A percentile compares a stretch with the other conserved stretches of the same genome.
These are phyloP conservation scores for Laticauda laticaudata DNA, from an alignment of 2,113 vertebrate species.

Conservation along the genomic window DNA sequence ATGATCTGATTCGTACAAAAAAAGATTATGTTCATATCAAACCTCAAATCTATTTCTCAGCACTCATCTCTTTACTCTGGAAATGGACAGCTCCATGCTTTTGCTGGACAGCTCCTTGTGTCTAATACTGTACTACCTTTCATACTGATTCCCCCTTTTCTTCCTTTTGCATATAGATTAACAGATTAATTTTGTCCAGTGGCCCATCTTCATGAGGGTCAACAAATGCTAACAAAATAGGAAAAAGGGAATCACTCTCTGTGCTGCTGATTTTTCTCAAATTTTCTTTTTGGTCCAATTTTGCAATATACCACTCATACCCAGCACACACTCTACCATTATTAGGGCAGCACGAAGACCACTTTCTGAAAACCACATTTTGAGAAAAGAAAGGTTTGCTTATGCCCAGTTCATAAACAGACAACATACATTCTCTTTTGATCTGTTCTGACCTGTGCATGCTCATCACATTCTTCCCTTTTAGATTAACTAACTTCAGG, in stretches of 20 bases:
- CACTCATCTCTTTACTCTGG: neutral
- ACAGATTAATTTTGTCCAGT: too few relatives aligned
- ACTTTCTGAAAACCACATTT: neutral
- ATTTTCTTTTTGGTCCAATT: neutral
- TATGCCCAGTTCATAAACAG: neutral
- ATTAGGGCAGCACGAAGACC: neutral
- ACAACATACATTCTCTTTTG: neutral
- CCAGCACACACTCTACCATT: too few relatives aligned
- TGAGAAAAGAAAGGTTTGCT: neutral
- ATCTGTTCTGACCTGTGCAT: neutral
- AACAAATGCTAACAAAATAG: neutral
- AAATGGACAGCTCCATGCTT: conserved; percentile 3
- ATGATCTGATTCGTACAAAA: neutral
- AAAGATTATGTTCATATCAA: neutral
- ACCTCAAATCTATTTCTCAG: neutral
- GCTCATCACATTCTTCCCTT: neutral
- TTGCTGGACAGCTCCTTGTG: conserved; percentile 24
- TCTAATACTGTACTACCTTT: neutral
- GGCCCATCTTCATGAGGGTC: too few relatives aligned
- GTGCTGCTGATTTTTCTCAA: neutral
- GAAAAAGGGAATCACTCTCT: neutral
- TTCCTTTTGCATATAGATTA: neutral
- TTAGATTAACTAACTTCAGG: neutral
- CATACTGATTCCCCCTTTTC: too few relatives aligned
- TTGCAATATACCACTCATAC: neutral